Percentiles rank a stretch among this genome's conserved stretches.
Conservation (phyloP, 1,140 invertebrate genomes). For the Saccostrea glomerata region DNA sequence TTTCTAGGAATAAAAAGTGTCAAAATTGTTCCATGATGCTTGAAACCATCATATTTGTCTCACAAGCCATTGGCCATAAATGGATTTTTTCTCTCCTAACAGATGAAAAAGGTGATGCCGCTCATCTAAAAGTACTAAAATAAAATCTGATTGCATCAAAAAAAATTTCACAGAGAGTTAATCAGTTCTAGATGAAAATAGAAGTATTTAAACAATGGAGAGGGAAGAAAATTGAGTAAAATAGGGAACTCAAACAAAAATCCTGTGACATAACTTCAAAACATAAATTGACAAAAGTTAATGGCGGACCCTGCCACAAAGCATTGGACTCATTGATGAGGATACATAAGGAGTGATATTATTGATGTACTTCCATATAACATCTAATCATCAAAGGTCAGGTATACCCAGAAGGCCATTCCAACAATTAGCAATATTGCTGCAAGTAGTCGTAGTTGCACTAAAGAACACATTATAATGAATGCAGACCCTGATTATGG, state of each 20-base stretch:
- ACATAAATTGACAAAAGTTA: slow-evolving; percentile 29
- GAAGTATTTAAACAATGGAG: not conserved
- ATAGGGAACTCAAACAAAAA: not conserved
- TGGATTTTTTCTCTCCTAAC: not conserved
- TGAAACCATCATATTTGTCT: not conserved
- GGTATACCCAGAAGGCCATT: slow-evolving; percentile 7
- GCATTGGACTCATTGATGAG: not conserved
- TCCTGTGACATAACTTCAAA: slow-evolving; percentile 22
- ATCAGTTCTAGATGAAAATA: not conserved
- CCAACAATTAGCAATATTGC: slow-evolving; percentile 36
- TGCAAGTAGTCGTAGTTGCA: slow-evolving; percentile 18
- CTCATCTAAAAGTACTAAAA: not conserved
- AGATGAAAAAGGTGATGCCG: not conserved
- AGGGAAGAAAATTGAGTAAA: not conserved
- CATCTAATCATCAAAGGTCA: slow-evolving; percentile 11
- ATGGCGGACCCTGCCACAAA: not conserved
- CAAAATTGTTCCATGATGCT: not conserved
- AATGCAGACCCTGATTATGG: slow-evolving; percentile 27
- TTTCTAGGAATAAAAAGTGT: not conserved
- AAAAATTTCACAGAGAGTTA: not conserved
- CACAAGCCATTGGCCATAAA: slow-evolving; percentile 9
- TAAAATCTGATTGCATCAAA: not conserved
- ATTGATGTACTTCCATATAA: slow-evolving; percentile 30
- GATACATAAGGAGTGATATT: slow-evolving; percentile 20
- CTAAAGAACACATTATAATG: slow-evolving; percentile 23